Conservation (phyloP, 2,113 vertebrate genomes). For the Rhea pennata region DNA sequence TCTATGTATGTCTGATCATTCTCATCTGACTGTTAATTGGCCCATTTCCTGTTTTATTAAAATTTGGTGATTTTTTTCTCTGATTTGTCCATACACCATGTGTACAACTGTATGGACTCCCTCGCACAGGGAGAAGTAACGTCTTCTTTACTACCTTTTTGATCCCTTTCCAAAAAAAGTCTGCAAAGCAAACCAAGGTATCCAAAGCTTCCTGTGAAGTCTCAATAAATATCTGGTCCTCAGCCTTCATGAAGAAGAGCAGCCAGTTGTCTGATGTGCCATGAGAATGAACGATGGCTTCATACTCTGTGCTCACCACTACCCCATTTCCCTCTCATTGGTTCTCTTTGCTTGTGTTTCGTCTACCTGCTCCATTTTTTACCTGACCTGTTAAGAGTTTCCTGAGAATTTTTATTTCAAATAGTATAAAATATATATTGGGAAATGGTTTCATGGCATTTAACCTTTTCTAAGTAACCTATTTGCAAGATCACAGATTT, state of each 20-base stretch:
- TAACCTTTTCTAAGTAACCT: not conserved
- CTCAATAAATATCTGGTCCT: not conserved
- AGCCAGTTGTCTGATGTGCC: not conserved
- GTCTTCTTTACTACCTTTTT: not conserved
- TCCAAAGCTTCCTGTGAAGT: not conserved
- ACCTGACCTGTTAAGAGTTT: not conserved
- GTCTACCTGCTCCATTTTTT: not conserved
- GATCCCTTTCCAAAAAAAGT: not conserved
- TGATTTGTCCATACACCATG: not conserved
- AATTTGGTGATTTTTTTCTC: not conserved
- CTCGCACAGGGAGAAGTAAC: not conserved
- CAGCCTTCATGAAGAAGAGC: not conserved
- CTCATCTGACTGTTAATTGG: not conserved
- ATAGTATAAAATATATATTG: not conserved
- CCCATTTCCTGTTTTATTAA: not conserved
- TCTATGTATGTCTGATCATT: not conserved
- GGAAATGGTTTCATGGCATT: not conserved
- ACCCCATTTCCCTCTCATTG: not conserved
- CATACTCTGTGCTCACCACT: accelerated
- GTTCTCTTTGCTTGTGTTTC: not conserved
- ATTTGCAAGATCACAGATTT: constrained; percentile 13
- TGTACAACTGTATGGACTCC: not conserved
- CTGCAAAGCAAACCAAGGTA: not conserved
- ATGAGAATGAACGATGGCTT: not conserved
- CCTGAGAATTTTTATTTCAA: not conserved